Evolutionary conservation across 1,140 invertebrate species (phyloP), one percentile per base, ranked within the genome.

Genomic region (Homalodisca vitripennis): DNA sequence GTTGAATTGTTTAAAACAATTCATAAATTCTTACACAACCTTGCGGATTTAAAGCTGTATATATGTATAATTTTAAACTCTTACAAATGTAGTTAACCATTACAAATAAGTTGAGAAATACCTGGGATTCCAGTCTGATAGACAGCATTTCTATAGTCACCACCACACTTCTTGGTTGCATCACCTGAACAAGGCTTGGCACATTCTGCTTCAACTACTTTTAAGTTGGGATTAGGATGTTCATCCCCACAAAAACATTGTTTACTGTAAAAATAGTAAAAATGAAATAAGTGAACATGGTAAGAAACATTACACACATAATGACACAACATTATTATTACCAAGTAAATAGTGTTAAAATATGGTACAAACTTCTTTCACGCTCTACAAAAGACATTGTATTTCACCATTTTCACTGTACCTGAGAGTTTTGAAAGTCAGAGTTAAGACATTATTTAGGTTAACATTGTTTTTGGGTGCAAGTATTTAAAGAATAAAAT

Each of bases 201-300:
- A 80, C 92, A 94, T 71, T 86, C 88, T 17, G 86, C 86, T 76
- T 92, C 88, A 41, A 68, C 60, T 30, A 69, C 55, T 55, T 65
- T 63, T 20, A 31, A 68, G 24, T 84, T 79, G n/a, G 80, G 77
- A 22, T 84, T 79, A n/a, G 92, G 91, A 71, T 83, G 79, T 73
- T 87, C 86, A 76, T 91, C 89, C 34, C 94, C 94, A 85, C 95
- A 98, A 82, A 95, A 97, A 82, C 95, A 98, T 82, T 97, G 93
- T 34, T 87, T 84, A 41, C 91, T 93, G n/a, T n/a, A n/a, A n/a
- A n/a, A n/a, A n/a, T n/a, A n/a, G n/a, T n/a, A n/a, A n/a, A n/a
- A 51, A 51, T 20, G 22, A 20, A 14, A 51, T 20, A 17, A 41
- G 17, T 41, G 6, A 41, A 41, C 6, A 17, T 41, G 17, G 34